Percentiles rank a stretch among this genome's conserved stretches.
phyloP scores from a whole-genome alignment of 2,797 vertebrate genomes.

The Bucorvus abyssinicus region DNA sequence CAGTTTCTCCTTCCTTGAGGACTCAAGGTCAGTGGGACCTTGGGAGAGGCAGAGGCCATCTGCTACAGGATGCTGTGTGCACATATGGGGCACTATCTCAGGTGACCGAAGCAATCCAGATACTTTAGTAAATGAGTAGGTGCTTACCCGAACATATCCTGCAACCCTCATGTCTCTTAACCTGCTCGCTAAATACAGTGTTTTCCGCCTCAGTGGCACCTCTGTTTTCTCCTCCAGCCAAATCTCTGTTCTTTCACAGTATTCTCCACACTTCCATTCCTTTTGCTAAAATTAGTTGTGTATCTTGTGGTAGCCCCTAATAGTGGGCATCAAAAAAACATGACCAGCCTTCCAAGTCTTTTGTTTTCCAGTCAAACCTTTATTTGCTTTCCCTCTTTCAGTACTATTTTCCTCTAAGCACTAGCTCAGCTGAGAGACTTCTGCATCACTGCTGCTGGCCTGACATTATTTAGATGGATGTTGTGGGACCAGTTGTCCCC shows the following conservation, averaged over 20 bases:
- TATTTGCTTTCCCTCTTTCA: conserved; percentile 32
- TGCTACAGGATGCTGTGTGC: not conserved
- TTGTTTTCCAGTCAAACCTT: conserved; percentile 42
- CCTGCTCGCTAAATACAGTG: not conserved
- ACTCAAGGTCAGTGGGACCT: not conserved
- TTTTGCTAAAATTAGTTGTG: not conserved
- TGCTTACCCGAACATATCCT: not conserved
- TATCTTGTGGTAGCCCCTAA: conserved; percentile 54
- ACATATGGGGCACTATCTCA: not conserved
- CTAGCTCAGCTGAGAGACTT: conserved; percentile 35
- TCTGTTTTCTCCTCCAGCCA: not conserved
- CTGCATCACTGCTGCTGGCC: conserved; percentile 20
- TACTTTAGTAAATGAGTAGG: not conserved
- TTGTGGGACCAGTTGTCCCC: not conserved
- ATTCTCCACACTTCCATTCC: not conserved
- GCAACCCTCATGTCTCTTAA: not conserved
- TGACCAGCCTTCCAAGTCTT: conserved; percentile 21
- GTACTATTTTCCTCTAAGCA: conserved; percentile 31
- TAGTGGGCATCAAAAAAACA: conserved; percentile 61
- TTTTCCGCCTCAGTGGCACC: not conserved
- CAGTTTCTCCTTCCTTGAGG: not conserved
- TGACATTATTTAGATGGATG: not conserved
- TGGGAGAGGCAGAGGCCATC: not conserved
- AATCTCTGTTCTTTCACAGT: not conserved
- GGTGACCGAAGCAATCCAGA: not conserved